phyloP scores from a whole-genome alignment of 2,797 vertebrate genomes.

The Thamnophis elegans region DNA sequence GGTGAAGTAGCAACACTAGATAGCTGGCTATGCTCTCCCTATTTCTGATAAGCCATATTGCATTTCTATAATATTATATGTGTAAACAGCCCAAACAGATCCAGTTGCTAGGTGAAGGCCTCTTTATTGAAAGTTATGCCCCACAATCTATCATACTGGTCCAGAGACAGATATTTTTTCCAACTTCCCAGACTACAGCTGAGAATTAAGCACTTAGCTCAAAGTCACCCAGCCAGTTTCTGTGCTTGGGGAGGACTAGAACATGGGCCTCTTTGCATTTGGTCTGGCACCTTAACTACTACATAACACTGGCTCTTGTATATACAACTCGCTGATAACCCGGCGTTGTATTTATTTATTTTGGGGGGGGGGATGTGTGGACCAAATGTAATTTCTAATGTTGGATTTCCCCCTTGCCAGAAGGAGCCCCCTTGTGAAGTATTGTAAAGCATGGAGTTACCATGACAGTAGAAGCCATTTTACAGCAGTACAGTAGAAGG shows the following conservation, averaged over 20 bases:
- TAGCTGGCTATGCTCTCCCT: background rate
- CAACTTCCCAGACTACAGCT: background rate
- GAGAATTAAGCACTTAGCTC: background rate
- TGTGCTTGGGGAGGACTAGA: background rate
- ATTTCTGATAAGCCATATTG: background rate
- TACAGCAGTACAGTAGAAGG: no score
- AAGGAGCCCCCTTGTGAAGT: no score
- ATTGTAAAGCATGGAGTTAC: no score
- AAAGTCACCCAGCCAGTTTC: background rate
- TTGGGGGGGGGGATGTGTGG: no score
- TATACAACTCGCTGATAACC: background rate
- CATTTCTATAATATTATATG: background rate
- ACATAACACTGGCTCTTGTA: background rate
- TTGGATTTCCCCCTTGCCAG: no score
- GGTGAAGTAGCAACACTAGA: background rate
- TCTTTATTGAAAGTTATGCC: background rate
- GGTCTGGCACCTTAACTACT: background rate
- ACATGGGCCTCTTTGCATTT: background rate
- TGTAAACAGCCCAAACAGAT: background rate
- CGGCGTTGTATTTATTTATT: no score
- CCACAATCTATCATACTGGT: background rate
- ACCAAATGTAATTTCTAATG: no score
- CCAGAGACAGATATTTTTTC: background rate
- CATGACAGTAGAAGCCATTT: no score
- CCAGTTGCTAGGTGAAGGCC: background rate